Base-by-base conservation (phyloP, 1,140 invertebrate species). In the Atta cephalotes region DNA sequence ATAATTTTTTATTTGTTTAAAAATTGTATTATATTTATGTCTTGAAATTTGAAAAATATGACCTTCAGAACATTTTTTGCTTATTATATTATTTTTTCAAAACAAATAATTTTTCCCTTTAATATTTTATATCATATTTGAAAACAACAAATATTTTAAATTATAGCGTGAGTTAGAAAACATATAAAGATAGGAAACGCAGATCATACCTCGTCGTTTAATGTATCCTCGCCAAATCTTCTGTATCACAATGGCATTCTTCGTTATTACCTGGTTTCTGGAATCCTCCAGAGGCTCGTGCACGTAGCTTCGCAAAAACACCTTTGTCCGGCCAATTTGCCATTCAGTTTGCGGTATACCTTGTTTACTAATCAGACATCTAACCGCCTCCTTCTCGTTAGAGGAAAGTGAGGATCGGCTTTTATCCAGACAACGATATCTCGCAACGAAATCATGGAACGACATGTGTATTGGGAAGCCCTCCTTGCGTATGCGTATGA, bases 401-500 rank as follows among this genome's bases (percentile, higher is more conserved):
- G 94, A 89, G 0, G 95, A 94, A 28, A 93, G 84, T 6, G 92
- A 90, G 2, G 85, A 60, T 21, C 92, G 88, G 12, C 88, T 78
- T 89, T 95, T 96, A 7, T 95, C 95, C 3, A 98, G 95, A 93
- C 98, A 98, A 74, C 97, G 95, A 94, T 98, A 99, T 58, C 98
- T 96, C 56, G 95, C 93, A n/a, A 98, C 94, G 94, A 99, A 99
- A 62, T 97, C 97, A 58, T 96, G 96, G 89, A 98, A 97, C 3
- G 96, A 95, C 93, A 98, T 96, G 94, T 99, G 98, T 85, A 99
- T 97, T 0, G 98, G 98, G 95, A 97, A 99, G 1, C 99, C 98
- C 95, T 99, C 98, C 92, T 98, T 97, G 56, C 98, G 96, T 80
- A 99, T 99, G 77, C 98, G 96, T 91, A 99, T 99, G 87, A 99